Evolutionary conservation across 2,113 vertebrate species (phyloP).

Genomic region (Oophaga pumilio): DNA sequence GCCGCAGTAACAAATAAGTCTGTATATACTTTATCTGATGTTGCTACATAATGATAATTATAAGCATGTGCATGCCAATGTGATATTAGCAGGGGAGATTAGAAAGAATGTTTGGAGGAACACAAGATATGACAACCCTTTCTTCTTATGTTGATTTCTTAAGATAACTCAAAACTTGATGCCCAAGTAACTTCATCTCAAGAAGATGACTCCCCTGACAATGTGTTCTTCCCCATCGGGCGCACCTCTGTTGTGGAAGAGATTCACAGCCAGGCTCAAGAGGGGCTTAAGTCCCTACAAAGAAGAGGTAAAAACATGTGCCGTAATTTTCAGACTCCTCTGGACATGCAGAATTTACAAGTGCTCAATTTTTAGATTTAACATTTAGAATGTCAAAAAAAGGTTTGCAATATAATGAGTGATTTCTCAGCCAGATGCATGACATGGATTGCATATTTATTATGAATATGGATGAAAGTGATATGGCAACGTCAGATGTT

Average conservation of each 20-base stretch:
- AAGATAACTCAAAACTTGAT: constrained; percentile 73
- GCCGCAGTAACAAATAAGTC: not conserved
- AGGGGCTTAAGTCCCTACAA: constrained; percentile 87
- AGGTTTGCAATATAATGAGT: not conserved
- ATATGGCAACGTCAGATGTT: not conserved
- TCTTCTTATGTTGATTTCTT: constrained; percentile 28
- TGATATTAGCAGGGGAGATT: not conserved
- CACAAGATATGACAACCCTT: not conserved
- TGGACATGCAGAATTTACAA: not conserved
- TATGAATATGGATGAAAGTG: not conserved
- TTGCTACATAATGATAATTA: not conserved
- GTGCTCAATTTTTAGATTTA: not conserved
- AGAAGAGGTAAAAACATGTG: constrained; percentile 80
- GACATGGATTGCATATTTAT: not conserved
- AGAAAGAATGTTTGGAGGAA: not conserved
- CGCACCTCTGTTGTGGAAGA: constrained; percentile 86
- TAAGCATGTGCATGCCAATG: not conserved
- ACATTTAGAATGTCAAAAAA: not conserved
- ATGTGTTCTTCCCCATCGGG: constrained; percentile 85
- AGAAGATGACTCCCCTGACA: constrained; percentile 78
- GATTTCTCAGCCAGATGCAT: not conserved
- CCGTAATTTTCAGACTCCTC: not conserved
- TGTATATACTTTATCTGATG: not conserved
- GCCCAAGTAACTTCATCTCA: constrained; percentile 71
- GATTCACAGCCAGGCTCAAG: constrained; percentile 88